Percentiles rank a stretch among this genome's conserved stretches.
Conservation (phyloP, 2,888 invertebrate genomes). For the Sussaba pulchella region DNA sequence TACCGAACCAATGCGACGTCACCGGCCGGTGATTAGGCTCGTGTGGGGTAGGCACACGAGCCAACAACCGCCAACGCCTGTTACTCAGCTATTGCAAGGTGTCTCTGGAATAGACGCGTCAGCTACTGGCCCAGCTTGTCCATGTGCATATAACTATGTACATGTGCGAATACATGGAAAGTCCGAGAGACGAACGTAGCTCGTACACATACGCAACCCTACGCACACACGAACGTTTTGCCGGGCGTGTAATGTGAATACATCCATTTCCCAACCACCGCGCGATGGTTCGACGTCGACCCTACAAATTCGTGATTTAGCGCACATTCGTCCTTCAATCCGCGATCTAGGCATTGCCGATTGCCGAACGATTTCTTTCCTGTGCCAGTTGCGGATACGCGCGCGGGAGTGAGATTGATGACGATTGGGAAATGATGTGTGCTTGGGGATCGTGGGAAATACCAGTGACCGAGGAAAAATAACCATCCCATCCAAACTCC, state of each 20-base stretch:
- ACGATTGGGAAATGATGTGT: conserved; percentile 52
- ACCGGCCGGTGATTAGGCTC: conserved; percentile 70
- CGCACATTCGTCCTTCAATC: conserved; percentile 45
- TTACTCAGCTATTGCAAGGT: conserved; percentile 60
- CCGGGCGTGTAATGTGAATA: conserved; percentile 7
- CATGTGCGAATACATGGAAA: background rate
- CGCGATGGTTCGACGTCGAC: conserved; percentile 31
- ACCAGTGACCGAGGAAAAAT: conserved; percentile 68
- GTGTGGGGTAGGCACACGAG: conserved; percentile 52
- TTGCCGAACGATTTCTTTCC: conserved; percentile 47
- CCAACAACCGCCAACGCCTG: conserved; percentile 57
- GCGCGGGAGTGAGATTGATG: conserved; percentile 53
- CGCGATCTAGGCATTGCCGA: conserved; percentile 30
- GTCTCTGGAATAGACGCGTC: conserved; percentile 63
- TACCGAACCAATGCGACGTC: conserved; percentile 75
- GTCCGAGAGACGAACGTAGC: background rate
- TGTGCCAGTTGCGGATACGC: conserved; percentile 13
- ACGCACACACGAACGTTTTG: conserved; percentile 21
- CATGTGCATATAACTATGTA: background rate
- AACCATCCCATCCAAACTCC: conserved; percentile 59
- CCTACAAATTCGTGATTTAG: conserved; percentile 53
- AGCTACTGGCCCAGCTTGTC: conserved; percentile 16
- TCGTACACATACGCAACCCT: conserved; percentile 2
- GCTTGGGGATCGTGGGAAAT: conserved; percentile 62
- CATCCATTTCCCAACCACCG: conserved; percentile 2